Evolutionary conservation across 1,140 invertebrate genomes (phyloP).

Genomic region (Calosoma granatense): DNA sequence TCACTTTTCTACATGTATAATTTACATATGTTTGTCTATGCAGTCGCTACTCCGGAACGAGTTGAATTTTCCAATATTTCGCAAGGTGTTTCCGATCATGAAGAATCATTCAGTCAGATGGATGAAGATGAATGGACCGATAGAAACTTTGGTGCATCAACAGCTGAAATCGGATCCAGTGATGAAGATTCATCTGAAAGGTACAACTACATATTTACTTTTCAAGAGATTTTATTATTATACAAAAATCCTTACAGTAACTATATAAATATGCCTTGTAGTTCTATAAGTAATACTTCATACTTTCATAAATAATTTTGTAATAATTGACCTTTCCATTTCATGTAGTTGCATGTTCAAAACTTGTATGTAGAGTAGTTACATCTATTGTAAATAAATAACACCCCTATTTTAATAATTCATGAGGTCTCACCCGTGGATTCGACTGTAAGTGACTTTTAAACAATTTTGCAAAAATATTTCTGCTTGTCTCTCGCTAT

Average conservation of each 20-base stretch:
- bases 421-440: constrained; percentile 7
- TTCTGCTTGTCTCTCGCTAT: neutral
- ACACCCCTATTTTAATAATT: constrained; percentile 4
- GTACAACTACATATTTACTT: constrained; percentile 17
- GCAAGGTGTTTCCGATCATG: constrained; percentile 50
- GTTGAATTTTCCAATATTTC: constrained; percentile 66
- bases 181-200: constrained; percentile 54
- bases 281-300: neutral
- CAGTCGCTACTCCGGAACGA: constrained; percentile 64
- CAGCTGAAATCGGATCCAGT: constrained; percentile 56
- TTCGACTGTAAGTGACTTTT: constrained; percentile 2
- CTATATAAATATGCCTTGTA: neutral
- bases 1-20: no score
- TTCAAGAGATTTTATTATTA: neutral
- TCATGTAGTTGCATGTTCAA: neutral
- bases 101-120: constrained; percentile 67
- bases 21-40: constrained; percentile 15
- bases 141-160: constrained; percentile 72
- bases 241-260: neutral
- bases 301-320: no score
- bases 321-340: neutral
- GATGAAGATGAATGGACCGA: constrained; percentile 92
- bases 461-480: constrained; percentile 4
- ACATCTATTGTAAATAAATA: neutral
- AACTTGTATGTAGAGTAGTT: neutral